Evolutionary conservation across 2,113 vertebrate species (phyloP).

Genomic region (Suncus etruscus): DNA sequence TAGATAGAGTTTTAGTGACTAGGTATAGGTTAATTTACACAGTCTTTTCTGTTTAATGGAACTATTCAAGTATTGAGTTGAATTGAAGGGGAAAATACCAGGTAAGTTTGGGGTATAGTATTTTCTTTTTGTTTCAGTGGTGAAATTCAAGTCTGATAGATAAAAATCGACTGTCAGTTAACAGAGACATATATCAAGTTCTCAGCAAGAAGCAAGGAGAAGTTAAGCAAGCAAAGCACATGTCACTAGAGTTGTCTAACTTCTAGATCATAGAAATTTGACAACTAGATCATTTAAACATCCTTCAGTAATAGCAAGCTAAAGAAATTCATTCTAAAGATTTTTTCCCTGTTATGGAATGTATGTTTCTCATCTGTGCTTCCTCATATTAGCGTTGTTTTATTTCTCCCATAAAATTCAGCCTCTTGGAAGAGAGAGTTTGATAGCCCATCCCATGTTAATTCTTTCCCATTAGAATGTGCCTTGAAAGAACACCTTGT

Average conservation of each 20-base stretch:
- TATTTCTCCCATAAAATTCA: background rate
- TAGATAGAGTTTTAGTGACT: background rate
- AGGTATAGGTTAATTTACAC: background rate
- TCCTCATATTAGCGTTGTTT: background rate
- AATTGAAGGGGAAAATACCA: background rate
- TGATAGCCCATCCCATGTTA: background rate
- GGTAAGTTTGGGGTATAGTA: background rate
- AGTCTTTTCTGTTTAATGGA: background rate
- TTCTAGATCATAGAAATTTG: background rate
- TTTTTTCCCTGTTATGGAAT: background rate
- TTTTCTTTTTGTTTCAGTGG: background rate
- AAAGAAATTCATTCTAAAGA: background rate
- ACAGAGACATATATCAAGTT: background rate
- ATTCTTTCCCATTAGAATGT: background rate
- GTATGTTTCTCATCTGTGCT: background rate
- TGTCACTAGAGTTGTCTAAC: background rate
- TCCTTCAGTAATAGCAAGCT: background rate
- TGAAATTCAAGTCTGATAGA: background rate
- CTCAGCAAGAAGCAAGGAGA: background rate
- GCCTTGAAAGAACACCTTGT: background rate
- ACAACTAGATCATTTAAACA: background rate
- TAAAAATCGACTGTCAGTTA: background rate
- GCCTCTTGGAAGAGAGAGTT: background rate
- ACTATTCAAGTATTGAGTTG: background rate
- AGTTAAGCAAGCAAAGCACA: background rate